Evolutionary conservation across 2,113 vertebrate species (phyloP), one percentile per base, ranked within the genome.

Genomic region (Paralichthys olivaceus): DNA sequence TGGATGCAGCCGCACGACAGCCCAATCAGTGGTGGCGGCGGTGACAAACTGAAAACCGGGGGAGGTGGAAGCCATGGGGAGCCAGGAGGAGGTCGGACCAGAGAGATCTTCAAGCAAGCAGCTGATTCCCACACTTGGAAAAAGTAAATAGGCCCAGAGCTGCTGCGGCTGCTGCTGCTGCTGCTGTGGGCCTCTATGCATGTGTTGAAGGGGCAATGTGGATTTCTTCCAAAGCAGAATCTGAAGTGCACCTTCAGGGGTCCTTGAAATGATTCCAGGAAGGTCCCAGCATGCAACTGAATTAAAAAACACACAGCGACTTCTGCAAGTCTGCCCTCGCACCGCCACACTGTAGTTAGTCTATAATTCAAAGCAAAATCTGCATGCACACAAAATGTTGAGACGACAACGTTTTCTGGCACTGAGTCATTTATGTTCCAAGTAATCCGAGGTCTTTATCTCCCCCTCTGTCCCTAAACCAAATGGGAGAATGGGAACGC

Each of bases 1-100:
- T 84, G 91, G 89, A 92, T 79, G 74, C 73, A 65, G 64, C 60
- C 69, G 81, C 83, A 82, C 80, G 79, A 67, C 58, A 72, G 66
- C 77, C 81, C 85, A 84, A 89, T 84, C 85, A 88, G 40, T 4
- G 55, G 58, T 23, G 56, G 61, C 23, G 56, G 61, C 29, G 77
- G 78, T 55, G 47, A 75, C 77, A 76, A 58, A 72, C 23, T 47
- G 63, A 62, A 75, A 51, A 47, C 37, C 8, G 5, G 61, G 60
- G 69, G 80, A 58, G 74, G 78, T 45, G 75, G 71, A 81, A 86
- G 74, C 74, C 84, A 79, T 37, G 20, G 49, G 81, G 81, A 79
- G 72, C 26, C 32, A 51, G 84, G 62, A 22, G 51, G 73, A n/a
- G 54, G 14, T 17, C 63, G 69, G 5, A 56, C 56, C 23, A 20